These are phyloP conservation scores for Nemoura dubitans DNA, from an alignment of 2,888 invertebrate genomes.

Conservation along the genomic window DNA sequence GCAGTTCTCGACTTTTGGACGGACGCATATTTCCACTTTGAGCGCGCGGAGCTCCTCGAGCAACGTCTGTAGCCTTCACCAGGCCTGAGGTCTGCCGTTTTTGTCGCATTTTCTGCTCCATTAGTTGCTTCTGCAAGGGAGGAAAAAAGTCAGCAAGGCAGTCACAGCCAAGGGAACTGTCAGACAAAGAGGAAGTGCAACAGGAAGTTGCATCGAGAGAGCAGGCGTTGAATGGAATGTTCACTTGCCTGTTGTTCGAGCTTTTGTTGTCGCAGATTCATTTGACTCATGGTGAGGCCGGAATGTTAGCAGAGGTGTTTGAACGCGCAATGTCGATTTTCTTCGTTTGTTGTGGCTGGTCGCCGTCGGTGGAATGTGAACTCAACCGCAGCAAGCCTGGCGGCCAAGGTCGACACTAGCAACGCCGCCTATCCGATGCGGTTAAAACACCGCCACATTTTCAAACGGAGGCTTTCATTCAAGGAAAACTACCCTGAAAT, in stretches of 20 bases:
- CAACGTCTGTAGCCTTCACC: constrained; percentile 85
- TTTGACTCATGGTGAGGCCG: constrained; percentile 49
- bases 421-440: not conserved
- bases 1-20: constrained; percentile 68
- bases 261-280: constrained; percentile 80
- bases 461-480: no score
- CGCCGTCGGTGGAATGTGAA: not conserved
- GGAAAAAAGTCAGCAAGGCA: not conserved
- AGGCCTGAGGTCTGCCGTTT: constrained; percentile 85
- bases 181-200: not conserved
- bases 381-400: not conserved
- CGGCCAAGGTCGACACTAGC: not conserved
- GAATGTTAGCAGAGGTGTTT: not conserved
- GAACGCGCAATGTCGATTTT: not conserved
- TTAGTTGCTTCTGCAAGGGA: constrained; percentile 75
- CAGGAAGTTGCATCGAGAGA: not conserved
- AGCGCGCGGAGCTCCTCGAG: constrained; percentile 51
- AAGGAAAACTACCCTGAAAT: not conserved
- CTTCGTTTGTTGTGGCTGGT: not conserved
- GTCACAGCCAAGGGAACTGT: not conserved
- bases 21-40: constrained; percentile 50
- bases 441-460: not conserved
- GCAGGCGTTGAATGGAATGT: not conserved
- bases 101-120: constrained; percentile 89
- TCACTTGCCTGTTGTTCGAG: constrained; percentile 85